Evolutionary conservation across 2,888 invertebrate species (phyloP), one percentile per base, ranked within the genome.

Genomic region (Tuta absoluta): DNA sequence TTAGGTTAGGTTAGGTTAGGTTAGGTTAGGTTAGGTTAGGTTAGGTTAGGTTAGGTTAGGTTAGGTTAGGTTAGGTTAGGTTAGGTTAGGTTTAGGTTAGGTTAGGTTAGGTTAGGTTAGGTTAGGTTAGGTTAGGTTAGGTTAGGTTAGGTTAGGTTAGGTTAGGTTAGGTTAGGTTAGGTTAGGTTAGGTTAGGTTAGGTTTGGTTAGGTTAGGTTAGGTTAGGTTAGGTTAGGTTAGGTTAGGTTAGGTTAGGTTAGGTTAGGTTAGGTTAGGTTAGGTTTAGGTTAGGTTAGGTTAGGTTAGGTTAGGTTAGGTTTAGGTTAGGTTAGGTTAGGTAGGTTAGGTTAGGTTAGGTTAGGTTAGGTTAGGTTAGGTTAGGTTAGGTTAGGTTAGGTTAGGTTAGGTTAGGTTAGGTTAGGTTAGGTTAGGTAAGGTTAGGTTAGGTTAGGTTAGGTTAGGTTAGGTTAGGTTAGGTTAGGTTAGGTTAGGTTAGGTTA

Each of bases 11-110:
- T 66, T 64, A 63, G 64, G 66, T 66, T 66, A 67, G 67, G 67
- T 67, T 67, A 67, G 67, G 67, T 67, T 67, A 65, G 67, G 67
- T 67, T 67, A 67, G 67, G 67, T 67, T 67, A 67, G 65, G 64
- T 66, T 66, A 64, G 64, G 66, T 64, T 66, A 66, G 66, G 66
- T 67, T 65, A 67, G 65, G 65, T 67, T 67, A 65, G 65, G 65
- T 67, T 67, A 65, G 67, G 67, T 65, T 37, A 37, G 17, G 48
- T 48, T 65, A 63, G 67, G 65, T 67, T 65, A 67, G 48, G 48
- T n/a, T n/a, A 48, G 48, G 48, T 48, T n/a, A 48, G 48, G 48
- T 37, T 65, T 67, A 67, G 65, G 65, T 65, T 65, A 67, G 67
- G 67, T 64, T 64, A 66, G 66, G 66, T 66, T 66, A 66, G 66